A percentile compares a stretch with the other conserved stretches of the same genome.
Evolutionary conservation across 2,797 vertebrate genomes (phyloP).

Genomic region (Lemur catta): DNA sequence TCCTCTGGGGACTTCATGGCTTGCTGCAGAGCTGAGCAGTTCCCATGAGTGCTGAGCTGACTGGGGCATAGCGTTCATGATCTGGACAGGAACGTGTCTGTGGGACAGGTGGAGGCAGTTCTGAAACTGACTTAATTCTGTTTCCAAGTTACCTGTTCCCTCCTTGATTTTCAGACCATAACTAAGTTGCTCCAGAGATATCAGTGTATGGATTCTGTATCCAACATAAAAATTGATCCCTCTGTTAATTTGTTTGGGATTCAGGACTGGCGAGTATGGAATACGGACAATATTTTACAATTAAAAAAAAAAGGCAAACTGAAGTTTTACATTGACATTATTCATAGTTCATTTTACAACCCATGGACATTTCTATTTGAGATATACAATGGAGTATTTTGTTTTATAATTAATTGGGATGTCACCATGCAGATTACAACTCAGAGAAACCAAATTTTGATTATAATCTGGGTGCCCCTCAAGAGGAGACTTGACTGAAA

Average conservation of each 20-base stretch:
- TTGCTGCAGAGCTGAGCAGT: background rate
- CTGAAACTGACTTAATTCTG: background rate
- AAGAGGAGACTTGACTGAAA: background rate
- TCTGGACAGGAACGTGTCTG: background rate
- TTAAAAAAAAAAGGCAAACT: background rate
- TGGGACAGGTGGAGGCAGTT: accelerated
- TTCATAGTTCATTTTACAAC: background rate
- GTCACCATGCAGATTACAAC: background rate
- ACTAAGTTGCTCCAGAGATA: background rate
- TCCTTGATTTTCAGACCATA: background rate
- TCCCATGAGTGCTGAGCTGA: background rate
- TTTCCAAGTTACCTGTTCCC: background rate
- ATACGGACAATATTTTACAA: background rate
- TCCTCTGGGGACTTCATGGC: too few relatives aligned
- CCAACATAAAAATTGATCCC: background rate
- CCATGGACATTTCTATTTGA: background rate
- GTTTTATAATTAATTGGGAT: background rate
- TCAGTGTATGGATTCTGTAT: background rate
- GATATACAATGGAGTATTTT: background rate
- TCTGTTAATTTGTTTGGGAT: background rate
- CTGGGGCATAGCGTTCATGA: too few relatives aligned
- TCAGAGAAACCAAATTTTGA: background rate
- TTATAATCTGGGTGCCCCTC: background rate
- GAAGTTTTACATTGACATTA: background rate
- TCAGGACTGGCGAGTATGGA: background rate